Evolutionary conservation across 1,140 invertebrate species (phyloP), one percentile per base, ranked within the genome.

Genomic region (Brachionus manjavacas): DNA sequence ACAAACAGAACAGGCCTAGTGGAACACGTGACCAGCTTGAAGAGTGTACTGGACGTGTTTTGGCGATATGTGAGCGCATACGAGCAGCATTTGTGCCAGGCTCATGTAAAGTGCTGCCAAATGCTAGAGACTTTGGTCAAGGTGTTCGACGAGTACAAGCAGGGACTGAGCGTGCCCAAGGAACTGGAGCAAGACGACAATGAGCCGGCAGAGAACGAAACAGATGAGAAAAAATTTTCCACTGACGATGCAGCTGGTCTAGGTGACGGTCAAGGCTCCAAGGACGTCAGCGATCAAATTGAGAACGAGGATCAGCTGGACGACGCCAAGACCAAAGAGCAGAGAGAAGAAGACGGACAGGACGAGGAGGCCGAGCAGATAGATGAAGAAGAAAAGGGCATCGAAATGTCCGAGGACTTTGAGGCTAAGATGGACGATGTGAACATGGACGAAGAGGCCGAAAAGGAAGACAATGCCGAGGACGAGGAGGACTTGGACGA

Each of bases 281-380:
- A 84, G 55, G 70, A 84, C 46, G 83, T 84, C 4, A 68, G 60
- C 28, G 83, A 84, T 74, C 68, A 84, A 46, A 84, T 84, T 28
- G 68, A 84, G 39, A 55, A 4, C 23, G 83, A 84, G 35, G 83
- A 84, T 28, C 68, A 84, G 46, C 28, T 84, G 41, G 68, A 84
- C 16, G 83, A 76, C 52, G 66, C 70, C 12, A 72, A 76, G 52
- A 84, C n/a, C 11, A 41, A 52, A 60, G 23, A 72, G 28, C 23
- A 84, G 16, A 14, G 41, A 39, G 14, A 72, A 16, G 12, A 72
- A 2, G 55, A 83, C 16, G 31, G 0, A 0, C 43, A 78, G 3
- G 68, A 84, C 1, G 7, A 84, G 55, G 68, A 84, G 9, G 23
- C 43, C 43, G 43, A 46, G 11, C 4, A 46, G 43, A 14, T 74